Evolutionary conservation across 2,888 invertebrate species (phyloP).

Genomic region (Cryptophagus acutangulus): DNA sequence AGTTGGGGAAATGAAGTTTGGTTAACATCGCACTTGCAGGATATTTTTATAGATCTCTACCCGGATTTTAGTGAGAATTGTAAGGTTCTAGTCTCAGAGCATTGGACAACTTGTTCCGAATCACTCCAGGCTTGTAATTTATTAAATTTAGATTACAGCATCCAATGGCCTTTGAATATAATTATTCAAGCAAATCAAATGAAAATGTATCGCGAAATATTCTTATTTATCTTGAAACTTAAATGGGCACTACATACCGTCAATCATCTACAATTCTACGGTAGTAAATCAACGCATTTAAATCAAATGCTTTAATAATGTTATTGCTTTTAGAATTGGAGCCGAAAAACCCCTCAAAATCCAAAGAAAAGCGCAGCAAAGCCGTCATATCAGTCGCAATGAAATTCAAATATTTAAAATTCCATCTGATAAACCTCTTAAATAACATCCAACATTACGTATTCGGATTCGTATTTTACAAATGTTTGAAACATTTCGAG

Average conservation of each 20-base stretch:
- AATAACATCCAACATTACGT: slow-evolving; percentile 43
- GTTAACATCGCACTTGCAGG: slow-evolving; percentile 43
- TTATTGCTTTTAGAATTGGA: too few species aligned
- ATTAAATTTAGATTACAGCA: slow-evolving; percentile 34
- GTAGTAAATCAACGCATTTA: too few species aligned
- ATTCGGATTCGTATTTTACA: slow-evolving; percentile 38
- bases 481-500: slow-evolving; percentile 35
- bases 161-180: slow-evolving; percentile 44
- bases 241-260: slow-evolving; percentile 45
- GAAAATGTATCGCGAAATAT: slow-evolving; percentile 39
- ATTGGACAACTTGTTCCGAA: slow-evolving; percentile 32
- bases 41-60: slow-evolving; percentile 42
- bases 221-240: slow-evolving; percentile 41
- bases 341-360: too few species aligned
- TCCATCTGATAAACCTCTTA: slow-evolving; percentile 38
- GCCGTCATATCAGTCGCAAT: slow-evolving; percentile 6
- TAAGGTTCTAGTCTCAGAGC: slow-evolving; percentile 33
- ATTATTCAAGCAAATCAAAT: slow-evolving; percentile 39
- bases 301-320: neutral
- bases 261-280: slow-evolving; percentile 39
- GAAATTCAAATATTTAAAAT: slow-evolving; percentile 36
- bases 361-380: too few species aligned
- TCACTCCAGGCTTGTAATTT: slow-evolving; percentile 35
- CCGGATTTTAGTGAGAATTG: slow-evolving; percentile 41
- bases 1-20: slow-evolving; percentile 40